These are phyloP conservation scores for Dasyurus viverrinus DNA, from an alignment of 2,113 vertebrate species.

Conservation along the genomic window DNA sequence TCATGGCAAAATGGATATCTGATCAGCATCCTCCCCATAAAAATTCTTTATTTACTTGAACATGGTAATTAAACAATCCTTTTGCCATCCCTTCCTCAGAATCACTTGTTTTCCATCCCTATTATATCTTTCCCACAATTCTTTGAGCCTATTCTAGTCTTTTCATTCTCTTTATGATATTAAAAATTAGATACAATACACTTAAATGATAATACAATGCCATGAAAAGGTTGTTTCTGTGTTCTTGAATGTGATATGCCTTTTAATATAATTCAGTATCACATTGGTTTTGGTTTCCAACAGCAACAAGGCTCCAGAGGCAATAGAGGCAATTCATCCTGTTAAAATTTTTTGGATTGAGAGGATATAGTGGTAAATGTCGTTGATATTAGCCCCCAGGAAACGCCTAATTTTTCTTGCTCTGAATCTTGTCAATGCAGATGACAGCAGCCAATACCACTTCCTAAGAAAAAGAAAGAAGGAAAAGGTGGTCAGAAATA, in stretches of 20 bases:
- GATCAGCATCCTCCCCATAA: neutral
- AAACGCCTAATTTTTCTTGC: neutral
- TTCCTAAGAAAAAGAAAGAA: neutral
- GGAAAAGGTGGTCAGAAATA: neutral
- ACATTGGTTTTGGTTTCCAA: neutral
- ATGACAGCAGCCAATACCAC: neutral
- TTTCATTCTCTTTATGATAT: neutral
- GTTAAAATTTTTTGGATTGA: neutral
- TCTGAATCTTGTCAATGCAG: neutral
- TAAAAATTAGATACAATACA: neutral
- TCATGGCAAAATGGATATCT: neutral
- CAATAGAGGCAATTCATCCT: neutral
- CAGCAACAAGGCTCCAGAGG: neutral
- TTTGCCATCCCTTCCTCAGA: neutral
- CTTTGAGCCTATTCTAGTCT: neutral
- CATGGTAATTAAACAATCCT: neutral
- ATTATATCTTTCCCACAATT: neutral
- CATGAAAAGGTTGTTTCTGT: neutral
- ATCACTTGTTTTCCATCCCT: neutral
- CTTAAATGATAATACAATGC: neutral
- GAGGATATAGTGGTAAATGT: neutral
- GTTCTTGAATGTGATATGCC: neutral
- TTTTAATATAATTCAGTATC: neutral
- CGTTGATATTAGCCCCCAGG: neutral
- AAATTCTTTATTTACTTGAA: neutral